These are phyloP conservation scores for Sitta europaea DNA, from an alignment of 2,113 vertebrate genomes.

Conservation along the genomic window DNA sequence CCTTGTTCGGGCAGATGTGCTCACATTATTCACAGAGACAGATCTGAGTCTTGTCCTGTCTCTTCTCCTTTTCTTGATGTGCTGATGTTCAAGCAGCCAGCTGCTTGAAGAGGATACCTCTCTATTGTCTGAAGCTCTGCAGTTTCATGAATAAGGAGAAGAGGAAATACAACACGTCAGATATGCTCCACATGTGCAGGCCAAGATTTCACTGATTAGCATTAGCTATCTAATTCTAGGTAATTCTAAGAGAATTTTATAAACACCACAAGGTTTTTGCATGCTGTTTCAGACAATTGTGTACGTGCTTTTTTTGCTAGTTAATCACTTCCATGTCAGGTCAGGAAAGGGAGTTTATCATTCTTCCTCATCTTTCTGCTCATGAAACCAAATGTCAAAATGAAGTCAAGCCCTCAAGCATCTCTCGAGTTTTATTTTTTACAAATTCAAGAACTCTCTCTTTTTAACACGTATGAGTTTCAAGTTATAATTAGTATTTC, in stretches of 20 bases:
- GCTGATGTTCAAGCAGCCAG: constrained; percentile 70
- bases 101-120: constrained; percentile 62
- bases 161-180: constrained; percentile 25
- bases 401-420: not conserved
- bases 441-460: not conserved
- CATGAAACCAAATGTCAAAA: not conserved
- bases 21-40: constrained; percentile 61
- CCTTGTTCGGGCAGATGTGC: constrained; percentile 84
- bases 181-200: not conserved
- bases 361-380: not conserved
- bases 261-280: not conserved
- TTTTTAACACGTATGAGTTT: not conserved
- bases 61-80: constrained; percentile 78
- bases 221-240: not conserved
- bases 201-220: not conserved
- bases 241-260: not conserved
- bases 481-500: not conserved
- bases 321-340: not conserved
- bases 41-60: constrained; percentile 67
- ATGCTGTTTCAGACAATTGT: not conserved
- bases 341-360: not conserved
- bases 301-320: not conserved
- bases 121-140: constrained; percentile 73
- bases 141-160: constrained; percentile 14
- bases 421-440: rapidly evolving